Percentiles rank a stretch among this genome's conserved stretches.
Evolutionary conservation across 1,140 invertebrate genomes (phyloP).

Genomic region (Rhopalosiphum maidis): DNA sequence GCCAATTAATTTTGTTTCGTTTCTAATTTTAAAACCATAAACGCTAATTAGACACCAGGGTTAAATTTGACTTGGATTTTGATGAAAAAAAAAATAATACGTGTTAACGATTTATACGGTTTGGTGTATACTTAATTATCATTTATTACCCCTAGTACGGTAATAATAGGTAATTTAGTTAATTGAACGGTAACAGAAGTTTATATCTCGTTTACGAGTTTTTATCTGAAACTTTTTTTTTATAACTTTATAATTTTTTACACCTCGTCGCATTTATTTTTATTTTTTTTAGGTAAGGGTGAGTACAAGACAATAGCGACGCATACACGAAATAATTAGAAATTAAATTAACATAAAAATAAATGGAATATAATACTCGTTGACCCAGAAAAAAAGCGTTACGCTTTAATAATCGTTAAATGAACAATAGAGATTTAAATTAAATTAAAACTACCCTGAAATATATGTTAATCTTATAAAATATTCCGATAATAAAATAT

Average conservation of each 20-base stretch:
- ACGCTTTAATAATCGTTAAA: not conserved
- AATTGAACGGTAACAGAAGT: not conserved
- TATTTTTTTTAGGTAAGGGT: not conserved
- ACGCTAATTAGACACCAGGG: not conserved
- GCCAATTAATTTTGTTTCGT: not conserved
- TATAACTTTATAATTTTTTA: not conserved
- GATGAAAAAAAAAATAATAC: not conserved
- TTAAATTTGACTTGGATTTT: not conserved
- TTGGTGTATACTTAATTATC: not conserved
- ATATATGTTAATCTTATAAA: not conserved
- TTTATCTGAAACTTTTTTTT: conserved; percentile 6
- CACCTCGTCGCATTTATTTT: not conserved
- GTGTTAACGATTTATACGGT: not conserved
- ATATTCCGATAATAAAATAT: not conserved
- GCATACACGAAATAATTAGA: conserved; percentile 13
- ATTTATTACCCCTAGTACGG: not conserved
- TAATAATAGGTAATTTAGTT: not conserved
- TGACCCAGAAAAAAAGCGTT: not conserved
- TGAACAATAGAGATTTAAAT: conserved; percentile 33
- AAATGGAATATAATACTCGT: conserved; percentile 14
- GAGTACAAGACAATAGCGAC: not conserved
- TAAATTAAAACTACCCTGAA: conserved; percentile 16
- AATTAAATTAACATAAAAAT: conserved; percentile 36
- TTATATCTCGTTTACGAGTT: not conserved
- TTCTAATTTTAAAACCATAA: not conserved